A percentile compares a stretch with the other conserved stretches of the same genome.
These are phyloP conservation scores for Semotilus atromaculatus DNA, from an alignment of 2,797 vertebrate species.

Conservation along the genomic window DNA sequence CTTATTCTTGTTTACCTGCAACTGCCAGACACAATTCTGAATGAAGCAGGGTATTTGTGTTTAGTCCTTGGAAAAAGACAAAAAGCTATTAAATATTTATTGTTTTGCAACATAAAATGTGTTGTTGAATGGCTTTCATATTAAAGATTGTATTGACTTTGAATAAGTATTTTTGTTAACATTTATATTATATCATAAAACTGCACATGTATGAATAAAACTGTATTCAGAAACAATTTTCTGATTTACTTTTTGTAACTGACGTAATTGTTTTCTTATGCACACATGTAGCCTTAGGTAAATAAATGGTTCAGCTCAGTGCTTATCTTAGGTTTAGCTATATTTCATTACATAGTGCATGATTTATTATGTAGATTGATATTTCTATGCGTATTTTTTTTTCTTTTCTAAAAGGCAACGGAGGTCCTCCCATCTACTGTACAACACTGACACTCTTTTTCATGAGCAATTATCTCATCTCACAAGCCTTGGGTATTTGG, in stretches of 20 bases:
- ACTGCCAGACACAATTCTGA: not conserved
- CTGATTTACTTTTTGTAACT: not conserved
- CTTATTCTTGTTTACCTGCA: not conserved
- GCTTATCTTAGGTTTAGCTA: not conserved
- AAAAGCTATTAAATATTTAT: not conserved
- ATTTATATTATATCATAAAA: not conserved
- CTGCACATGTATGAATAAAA: not conserved
- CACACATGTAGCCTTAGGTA: not conserved
- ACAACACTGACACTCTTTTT: slow-evolving; percentile 3
- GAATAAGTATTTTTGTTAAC: not conserved
- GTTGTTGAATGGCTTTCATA: not conserved
- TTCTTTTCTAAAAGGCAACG: not conserved
- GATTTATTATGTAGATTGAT: not conserved
- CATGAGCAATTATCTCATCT: slow-evolving; percentile 37
- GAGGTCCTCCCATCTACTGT: not conserved
- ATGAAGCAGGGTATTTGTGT: not conserved
- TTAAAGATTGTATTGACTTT: not conserved
- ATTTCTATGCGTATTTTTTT: not conserved
- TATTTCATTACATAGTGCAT: not conserved
- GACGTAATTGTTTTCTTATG: not conserved
- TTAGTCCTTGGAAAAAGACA: not conserved
- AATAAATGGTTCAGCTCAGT: not conserved
- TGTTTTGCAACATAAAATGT: not conserved
- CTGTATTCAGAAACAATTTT: not conserved
- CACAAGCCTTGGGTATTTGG: slow-evolving; percentile 46